Percentiles rank a stretch among this genome's conserved stretches.
Conservation (phyloP, 1,140 invertebrate species). For the Drosophila ananassae region DNA sequence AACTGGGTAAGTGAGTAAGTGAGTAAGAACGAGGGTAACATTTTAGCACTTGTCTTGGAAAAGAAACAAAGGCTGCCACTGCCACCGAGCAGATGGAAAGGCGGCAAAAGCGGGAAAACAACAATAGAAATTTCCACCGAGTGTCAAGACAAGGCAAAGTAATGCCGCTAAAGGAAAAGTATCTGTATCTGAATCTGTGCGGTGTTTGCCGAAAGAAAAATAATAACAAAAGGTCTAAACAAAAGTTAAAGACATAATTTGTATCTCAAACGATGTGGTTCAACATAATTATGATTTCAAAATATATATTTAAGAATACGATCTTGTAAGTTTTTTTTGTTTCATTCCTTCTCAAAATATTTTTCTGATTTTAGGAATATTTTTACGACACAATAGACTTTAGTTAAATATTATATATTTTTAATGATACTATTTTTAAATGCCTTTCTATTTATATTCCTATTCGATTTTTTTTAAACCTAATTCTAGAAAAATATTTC, state of each 20-base stretch:
- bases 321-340: no score
- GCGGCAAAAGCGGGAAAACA: conserved; percentile 30
- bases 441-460: no score
- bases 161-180: conserved; percentile 2
- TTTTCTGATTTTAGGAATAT: no score
- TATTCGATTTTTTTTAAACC: no score
- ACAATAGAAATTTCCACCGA: conserved; percentile 5
- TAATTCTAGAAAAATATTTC: no score
- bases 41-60: conserved; percentile 64
- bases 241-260: not conserved
- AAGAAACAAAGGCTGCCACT: conserved; percentile 36
- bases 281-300: no score
- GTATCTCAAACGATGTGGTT: no score
- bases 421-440: no score
- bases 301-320: no score
- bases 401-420: no score
- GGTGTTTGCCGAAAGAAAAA: not conserved
- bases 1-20: conserved; percentile 57
- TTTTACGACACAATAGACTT: no score
- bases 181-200: not conserved
- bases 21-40: conserved; percentile 21
- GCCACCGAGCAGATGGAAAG: conserved; percentile 5
- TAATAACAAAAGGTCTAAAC: not conserved
- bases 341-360: no score
- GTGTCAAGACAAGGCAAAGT: conserved; percentile 2